Percentiles rank a stretch among this genome's conserved stretches.
Evolutionary conservation across 2,888 invertebrate species (phyloP).

Genomic region (Eristalis tenax): DNA sequence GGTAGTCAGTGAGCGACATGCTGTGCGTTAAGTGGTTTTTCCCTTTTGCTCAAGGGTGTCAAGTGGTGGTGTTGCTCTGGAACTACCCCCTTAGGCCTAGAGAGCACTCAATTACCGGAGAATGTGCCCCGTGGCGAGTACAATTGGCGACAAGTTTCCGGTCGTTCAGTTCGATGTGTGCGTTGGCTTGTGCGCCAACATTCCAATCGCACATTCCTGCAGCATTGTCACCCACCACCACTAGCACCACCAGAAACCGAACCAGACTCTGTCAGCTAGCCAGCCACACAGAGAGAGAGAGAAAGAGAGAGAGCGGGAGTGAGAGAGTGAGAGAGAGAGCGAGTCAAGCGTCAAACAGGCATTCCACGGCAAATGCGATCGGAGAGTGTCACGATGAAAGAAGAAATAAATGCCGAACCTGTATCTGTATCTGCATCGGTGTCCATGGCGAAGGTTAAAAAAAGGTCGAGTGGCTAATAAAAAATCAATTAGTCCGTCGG

Average conservation of each 20-base stretch:
- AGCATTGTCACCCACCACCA: conserved; percentile 48
- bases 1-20: conserved; percentile 74
- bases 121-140: conserved; percentile 49
- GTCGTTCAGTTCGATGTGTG: conserved; percentile 40
- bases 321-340: not conserved
- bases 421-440: conserved; percentile 3
- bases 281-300: too few species aligned
- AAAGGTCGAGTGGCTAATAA: conserved; percentile 71
- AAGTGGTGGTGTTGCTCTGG: conserved; percentile 37
- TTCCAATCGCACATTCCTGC: conserved; percentile 59
- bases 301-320: not conserved
- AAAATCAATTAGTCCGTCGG: conserved; percentile 68
- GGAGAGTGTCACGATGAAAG: conserved; percentile 41
- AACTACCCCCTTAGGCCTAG: conserved; percentile 47
- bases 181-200: conserved; percentile 71
- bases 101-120: conserved; percentile 61
- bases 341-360: not conserved
- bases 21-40: conserved; percentile 74
- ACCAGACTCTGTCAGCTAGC: not conserved
- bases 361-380: not conserved
- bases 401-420: conserved; percentile 14
- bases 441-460: conserved; percentile 69
- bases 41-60: conserved; percentile 39
- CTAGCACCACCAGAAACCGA: not conserved
- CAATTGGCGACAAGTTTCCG: conserved; percentile 77